phyloP scores from a whole-genome alignment of 2,888 invertebrate species.

The Brachyopa scutellaris region DNA sequence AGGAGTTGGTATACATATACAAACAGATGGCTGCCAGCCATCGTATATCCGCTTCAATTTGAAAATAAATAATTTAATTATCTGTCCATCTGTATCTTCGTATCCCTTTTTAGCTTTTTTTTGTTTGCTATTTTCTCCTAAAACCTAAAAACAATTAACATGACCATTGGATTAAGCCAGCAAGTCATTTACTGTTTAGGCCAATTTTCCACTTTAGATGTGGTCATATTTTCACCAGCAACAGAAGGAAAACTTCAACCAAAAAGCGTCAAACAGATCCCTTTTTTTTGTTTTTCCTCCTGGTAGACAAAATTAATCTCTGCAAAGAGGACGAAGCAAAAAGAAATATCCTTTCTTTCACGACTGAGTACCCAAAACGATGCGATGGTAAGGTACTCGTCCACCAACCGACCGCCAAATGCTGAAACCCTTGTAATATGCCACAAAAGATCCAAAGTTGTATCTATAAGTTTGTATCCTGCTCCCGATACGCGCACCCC shows the following conservation, averaged over 20 bases:
- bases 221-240: conserved; percentile 51
- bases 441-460: conserved; percentile 40
- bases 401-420: neutral
- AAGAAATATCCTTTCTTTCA: conserved; percentile 30
- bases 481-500: neutral
- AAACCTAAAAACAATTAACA: conserved; percentile 42
- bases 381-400: conserved; percentile 14
- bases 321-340: conserved; percentile 5
- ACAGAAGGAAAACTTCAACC: conserved; percentile 31
- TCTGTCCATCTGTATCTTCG: conserved; percentile 20
- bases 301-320: conserved; percentile 48
- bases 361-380: conserved; percentile 13
- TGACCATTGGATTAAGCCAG: conserved; percentile 42
- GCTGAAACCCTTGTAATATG: conserved; percentile 18
- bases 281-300: conserved; percentile 7
- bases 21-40: too few relatives aligned
- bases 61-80: conserved; percentile 62
- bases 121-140: neutral
- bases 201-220: conserved; percentile 57
- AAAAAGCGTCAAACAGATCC: conserved; percentile 44
- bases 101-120: neutral
- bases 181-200: conserved; percentile 50
- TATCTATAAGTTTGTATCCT: conserved; percentile 5
- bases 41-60: too few relatives aligned
- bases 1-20: too few relatives aligned